Base-by-base conservation (phyloP, 92 coral and sea anemone genomes). In the Paragorgia papillata region DNA sequence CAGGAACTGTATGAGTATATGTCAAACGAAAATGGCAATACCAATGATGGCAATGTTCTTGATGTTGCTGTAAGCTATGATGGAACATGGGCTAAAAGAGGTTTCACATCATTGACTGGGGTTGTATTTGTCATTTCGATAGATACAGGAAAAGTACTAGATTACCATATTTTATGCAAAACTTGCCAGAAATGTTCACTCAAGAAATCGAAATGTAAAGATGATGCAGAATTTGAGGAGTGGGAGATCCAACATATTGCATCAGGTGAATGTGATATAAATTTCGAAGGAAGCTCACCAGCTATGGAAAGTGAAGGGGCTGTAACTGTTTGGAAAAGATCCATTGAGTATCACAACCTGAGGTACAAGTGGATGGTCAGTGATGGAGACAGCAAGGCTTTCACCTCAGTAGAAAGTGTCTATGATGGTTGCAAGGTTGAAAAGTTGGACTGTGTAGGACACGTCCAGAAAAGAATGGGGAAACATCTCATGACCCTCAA, bases 391-490 rank as follows among this genome's bases (percentile, higher is more conserved):
- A n/a, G n/a, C n/a, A n/a, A n/a, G n/a, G n/a, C 43, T 4, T 37
- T 37, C 43, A 37, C 6, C 43, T 37, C 43, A 4, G 5, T 37
- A 4, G 43, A 37, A 37, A 12, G 12, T 20, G 75, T 51, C 13
- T 85, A 85, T 41, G 69, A 22, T 3, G 75, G 58, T 4, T 76
- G 55, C 57, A 69, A 32, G n/a, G 89, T 85, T 3, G 68, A 81
- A 54, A 81, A 85, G 59, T 55, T 80, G 48, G 88, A 85, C 73
- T 85, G 78, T 73, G 85, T 78, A 7, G 84, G 80, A 9, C 83
- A 83, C n/a, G n/a, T n/a, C n/a, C n/a, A n/a, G n/a, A n/a, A n/a
- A n/a, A n/a, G n/a, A n/a, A n/a, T n/a, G n/a, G 86, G 86, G n/a
- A 83, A 51, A 15, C 73, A 77, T 34, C 68, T 83, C 19, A 5